Evolutionary conservation across 1,140 invertebrate genomes (phyloP), one percentile per base, ranked within the genome.

Genomic region (Paramacrobiotus metropolitanus): DNA sequence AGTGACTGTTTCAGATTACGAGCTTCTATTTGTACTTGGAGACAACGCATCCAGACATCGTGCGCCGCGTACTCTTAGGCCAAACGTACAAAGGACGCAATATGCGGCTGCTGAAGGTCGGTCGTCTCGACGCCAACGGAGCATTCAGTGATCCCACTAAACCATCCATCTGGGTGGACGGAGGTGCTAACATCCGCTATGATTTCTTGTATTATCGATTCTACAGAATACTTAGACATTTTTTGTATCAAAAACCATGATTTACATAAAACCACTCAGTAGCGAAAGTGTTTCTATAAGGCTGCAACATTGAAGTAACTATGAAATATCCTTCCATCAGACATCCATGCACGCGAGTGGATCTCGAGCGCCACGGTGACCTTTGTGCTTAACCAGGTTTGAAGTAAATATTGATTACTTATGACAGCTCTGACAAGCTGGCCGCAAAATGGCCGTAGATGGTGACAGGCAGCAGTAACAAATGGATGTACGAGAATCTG

Each of bases 291-390:
- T 40, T 40, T n/a, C 34, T 40, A n/a, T n/a, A 15, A 9, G n/a
- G n/a, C 34, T 40, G n/a, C n/a, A n/a, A n/a, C n/a, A n/a, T n/a
- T n/a, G n/a, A n/a, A 40, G n/a, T 40, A 40, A 40, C 9, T 40
- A 15, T 40, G 9, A n/a, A 15, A n/a, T 40, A n/a, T 40, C 9
- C n/a, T 40, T 15, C 34, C 9, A n/a, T n/a, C 34, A 40, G 34
- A n/a, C 34, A 68, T 68, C 30, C 68, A 69, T 60, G 68, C 66
- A 1, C 34, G 68, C 24, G 68, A 69, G 48, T 69, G 68, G 68
- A 66, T 69, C 20, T 30, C 66, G 1, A 65, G 66, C n/a, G 68
- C 67, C 9, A 65, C 65, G 0, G 62, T 64, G 2, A 31, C 67
- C 9, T 68, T 66, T 44, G 64, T 68, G 20, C 64, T 67, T 15